Conservation (phyloP, 2,797 vertebrate species). For the Enteromius anoplus region DNA sequence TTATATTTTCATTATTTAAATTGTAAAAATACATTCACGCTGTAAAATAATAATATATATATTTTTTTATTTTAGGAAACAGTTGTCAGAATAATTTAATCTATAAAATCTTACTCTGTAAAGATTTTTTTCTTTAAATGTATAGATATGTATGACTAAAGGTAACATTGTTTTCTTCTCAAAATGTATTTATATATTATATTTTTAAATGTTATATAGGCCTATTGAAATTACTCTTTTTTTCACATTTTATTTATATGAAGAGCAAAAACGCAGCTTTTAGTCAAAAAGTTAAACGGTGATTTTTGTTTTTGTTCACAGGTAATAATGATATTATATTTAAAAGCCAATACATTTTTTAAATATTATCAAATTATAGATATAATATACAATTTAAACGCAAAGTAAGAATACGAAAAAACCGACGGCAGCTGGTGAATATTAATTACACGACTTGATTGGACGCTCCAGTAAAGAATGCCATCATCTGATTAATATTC, state of each 20-base stretch:
- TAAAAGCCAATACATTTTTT: no score
- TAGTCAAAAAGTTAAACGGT: neutral
- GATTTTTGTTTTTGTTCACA: neutral
- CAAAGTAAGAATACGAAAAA: neutral
- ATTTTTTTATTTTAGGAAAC: neutral
- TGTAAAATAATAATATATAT: neutral
- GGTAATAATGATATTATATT: neutral
- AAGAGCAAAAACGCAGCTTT: neutral
- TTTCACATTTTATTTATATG: neutral
- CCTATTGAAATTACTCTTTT: neutral
- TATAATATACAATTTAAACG: neutral
- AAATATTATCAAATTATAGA: neutral
- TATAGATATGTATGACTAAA: neutral
- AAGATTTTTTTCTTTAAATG: no score
- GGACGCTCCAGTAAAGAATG: neutral
- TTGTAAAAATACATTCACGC: neutral
- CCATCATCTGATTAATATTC: neutral
- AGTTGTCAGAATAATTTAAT: neutral
- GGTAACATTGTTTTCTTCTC: neutral
- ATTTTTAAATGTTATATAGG: neutral
- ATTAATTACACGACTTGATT: neutral
- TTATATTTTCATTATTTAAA: neutral
- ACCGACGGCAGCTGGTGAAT: neutral
- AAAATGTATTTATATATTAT: neutral
- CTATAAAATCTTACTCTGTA: no score